phyloP scores from a whole-genome alignment of 2,797 vertebrate genomes.

The Esox lucius region DNA sequence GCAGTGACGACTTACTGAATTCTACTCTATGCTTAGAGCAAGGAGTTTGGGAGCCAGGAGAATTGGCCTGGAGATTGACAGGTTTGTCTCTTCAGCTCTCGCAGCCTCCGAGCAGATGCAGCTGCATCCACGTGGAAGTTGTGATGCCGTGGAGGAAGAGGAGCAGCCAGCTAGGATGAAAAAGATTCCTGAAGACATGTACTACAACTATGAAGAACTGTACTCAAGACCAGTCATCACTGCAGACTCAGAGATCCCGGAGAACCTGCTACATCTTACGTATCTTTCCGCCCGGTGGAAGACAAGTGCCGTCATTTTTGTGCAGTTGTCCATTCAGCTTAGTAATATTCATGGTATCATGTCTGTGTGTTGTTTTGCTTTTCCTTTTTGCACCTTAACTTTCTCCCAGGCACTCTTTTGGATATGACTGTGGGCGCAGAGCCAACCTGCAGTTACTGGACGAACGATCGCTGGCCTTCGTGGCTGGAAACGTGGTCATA shows the following conservation, averaged over 20 bases:
- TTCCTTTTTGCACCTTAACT: slow-evolving; percentile 39
- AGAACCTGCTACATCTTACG: slow-evolving; percentile 82
- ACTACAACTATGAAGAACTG: slow-evolving; percentile 78
- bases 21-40: too few species aligned
- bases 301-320: neutral
- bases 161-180: slow-evolving; percentile 35
- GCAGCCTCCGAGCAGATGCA: slow-evolving; percentile 5
- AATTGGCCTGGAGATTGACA: neutral
- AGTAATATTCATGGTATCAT: neutral
- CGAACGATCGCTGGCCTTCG: slow-evolving; percentile 75
- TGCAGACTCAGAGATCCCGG: slow-evolving; percentile 73
- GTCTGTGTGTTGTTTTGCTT: neutral
- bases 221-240: slow-evolving; percentile 76
- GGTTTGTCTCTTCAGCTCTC: neutral
- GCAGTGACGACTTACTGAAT: too few species aligned
- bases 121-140: neutral
- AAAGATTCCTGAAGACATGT: slow-evolving; percentile 66
- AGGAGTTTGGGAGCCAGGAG: too few species aligned
- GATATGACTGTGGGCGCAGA: slow-evolving; percentile 85
- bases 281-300: slow-evolving; percentile 75
- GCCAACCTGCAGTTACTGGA: slow-evolving; percentile 87
- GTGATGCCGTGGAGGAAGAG: slow-evolving; percentile 17
- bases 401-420: slow-evolving; percentile 85
- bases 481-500: slow-evolving; percentile 87
- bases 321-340: neutral